Evolutionary conservation across 2,113 vertebrate genomes (phyloP), one percentile per base, ranked within the genome.

Genomic region (Protomyctophum bolini): DNA sequence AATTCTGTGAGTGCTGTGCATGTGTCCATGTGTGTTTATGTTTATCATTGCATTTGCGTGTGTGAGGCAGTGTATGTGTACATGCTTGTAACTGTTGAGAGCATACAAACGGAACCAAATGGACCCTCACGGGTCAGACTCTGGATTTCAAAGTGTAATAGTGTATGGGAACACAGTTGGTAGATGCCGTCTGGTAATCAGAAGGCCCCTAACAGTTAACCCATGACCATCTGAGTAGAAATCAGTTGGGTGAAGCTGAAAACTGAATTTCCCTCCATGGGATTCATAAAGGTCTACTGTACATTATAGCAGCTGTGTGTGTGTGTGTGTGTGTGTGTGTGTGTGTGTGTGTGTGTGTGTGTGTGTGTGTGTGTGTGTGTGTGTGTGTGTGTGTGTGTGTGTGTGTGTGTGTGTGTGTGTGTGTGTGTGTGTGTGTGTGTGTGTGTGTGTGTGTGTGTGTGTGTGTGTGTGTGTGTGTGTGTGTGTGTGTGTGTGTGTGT

Each of bases 381-480:
- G 51, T 71, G 54, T 58, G 69, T 48, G 2, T 64, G 60, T 58
- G 29, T 47, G 48, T 9, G 7, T 10, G 47, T 8, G 8, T 68
- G 45, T 59, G 49, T 52, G 67, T 62, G 21, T 55, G 51, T 41
- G 28, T 56, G 54, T 58, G 41, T 50, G 28, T 12, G 33, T 66
- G 46, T 58, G 21, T 71, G 51, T 71, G 54, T 58, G 69, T 48
- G 2, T 64, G 60, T 58, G 29, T 47, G 48, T 45, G 48, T 74
- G 63, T 54, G 12, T 75, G 64, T 79, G 68, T 51, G 64, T 45
- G 48, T 74, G 63, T 54, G 12, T 75, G 64, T 79, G 68, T 51
- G 64, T 58, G 41, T 50, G 28, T 12, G 33, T 66, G 46, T 58
- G 21, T 71, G 51, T 71, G 54, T 58, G 69, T 48, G 2, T 64